These are phyloP conservation scores for Pyrocoelia pectoralis DNA, from an alignment of 2,888 invertebrate species.

Conservation along the genomic window DNA sequence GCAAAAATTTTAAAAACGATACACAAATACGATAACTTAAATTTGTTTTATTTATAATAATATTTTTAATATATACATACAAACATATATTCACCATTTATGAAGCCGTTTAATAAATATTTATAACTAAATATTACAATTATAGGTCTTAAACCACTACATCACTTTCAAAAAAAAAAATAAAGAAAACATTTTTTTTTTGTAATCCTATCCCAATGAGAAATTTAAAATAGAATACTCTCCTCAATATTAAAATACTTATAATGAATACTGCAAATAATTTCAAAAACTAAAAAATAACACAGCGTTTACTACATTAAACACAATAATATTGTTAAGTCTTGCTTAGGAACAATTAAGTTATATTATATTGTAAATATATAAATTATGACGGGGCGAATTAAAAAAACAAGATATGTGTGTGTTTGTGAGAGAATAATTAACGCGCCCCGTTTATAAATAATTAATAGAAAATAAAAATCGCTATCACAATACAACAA, in stretches of 20 bases:
- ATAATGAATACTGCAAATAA: slow-evolving; percentile 31
- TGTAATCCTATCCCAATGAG: slow-evolving; percentile 4
- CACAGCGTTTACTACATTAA: slow-evolving; percentile 28
- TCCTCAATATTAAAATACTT: slow-evolving; percentile 24
- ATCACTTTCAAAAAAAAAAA: slow-evolving; percentile 35
- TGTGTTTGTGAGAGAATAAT: slow-evolving; percentile 1
- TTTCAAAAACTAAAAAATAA: slow-evolving; percentile 24
- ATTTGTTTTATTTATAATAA: slow-evolving; percentile 26
- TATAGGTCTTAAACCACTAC: slow-evolving; percentile 36
- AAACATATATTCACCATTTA: slow-evolving; percentile 37
- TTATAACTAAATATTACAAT: slow-evolving; percentile 34
- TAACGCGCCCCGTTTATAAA: slow-evolving; percentile 4
- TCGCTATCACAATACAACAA: slow-evolving; percentile 29
- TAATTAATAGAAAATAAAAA: slow-evolving; percentile 5
- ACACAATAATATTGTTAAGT: slow-evolving; percentile 33
- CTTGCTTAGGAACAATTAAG: slow-evolving; percentile 39
- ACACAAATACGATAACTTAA: slow-evolving; percentile 19
- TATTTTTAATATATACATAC: slow-evolving; percentile 37
- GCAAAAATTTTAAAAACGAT: too few species aligned
- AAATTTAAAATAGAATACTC: slow-evolving; percentile 20
- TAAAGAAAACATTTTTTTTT: background rate
- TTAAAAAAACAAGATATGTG: background rate
- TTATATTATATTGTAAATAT: slow-evolving; percentile 18
- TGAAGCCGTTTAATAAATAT: slow-evolving; percentile 37
- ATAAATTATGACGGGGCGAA: slow-evolving; percentile 9